Conservation (phyloP, 2,797 vertebrate species). For the Myotis findleyi region DNA sequence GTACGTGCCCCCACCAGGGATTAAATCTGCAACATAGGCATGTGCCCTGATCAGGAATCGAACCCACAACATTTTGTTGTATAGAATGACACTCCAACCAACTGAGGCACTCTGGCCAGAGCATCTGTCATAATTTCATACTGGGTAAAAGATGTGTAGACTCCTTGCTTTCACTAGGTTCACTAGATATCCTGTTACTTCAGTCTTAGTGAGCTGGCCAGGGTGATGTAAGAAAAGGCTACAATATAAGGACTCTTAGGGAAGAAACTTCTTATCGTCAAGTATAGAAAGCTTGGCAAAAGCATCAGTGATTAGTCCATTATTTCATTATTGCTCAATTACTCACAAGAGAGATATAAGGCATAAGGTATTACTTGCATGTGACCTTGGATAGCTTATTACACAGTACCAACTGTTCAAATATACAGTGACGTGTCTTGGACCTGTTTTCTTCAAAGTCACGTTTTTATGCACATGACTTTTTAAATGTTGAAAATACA, state of each 20-base stretch:
- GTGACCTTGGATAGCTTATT: background rate
- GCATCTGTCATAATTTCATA: background rate
- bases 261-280: background rate
- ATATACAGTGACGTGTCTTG: background rate
- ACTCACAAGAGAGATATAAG: background rate
- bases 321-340: background rate
- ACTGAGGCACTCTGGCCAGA: background rate
- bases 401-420: background rate
- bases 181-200: background rate
- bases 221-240: background rate
- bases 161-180: background rate
- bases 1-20: background rate
- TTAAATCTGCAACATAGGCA: background rate
- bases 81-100: background rate
- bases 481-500: slow-evolving; percentile 21
- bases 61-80: background rate
- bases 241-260: background rate
- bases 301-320: background rate
- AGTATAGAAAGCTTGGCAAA: background rate
- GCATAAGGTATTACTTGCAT: background rate
- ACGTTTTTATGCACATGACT: background rate
- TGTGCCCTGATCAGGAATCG: background rate
- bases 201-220: background rate
- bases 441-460: background rate
- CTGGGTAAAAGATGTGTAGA: background rate